Conservation (phyloP, 2,888 invertebrate species). For the Polymixis lichenea region DNA sequence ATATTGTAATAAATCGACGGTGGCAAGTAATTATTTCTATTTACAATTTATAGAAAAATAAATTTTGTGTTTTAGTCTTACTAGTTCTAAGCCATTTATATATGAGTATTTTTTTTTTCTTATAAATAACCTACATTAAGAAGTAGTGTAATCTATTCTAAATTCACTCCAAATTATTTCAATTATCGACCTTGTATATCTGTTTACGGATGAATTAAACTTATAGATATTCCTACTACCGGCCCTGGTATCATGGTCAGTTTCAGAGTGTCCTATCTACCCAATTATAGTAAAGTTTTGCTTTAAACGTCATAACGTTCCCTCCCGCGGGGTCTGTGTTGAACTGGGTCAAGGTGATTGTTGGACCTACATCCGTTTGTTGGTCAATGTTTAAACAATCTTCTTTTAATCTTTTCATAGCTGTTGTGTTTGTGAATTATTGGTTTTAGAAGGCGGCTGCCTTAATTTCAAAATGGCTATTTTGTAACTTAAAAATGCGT, state of each 20-base stretch:
- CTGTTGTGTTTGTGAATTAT: constrained; percentile 15
- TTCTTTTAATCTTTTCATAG: constrained; percentile 25
- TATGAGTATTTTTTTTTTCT: no score
- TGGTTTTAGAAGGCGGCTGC: neutral
- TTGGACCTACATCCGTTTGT: constrained; percentile 20
- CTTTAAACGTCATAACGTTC: constrained; percentile 37
- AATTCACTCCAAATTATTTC: neutral
- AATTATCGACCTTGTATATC: neutral
- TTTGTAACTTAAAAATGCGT: neutral
- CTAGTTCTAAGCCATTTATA: neutral
- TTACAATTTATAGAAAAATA: no score
- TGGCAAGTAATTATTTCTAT: neutral
- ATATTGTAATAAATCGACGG: neutral
- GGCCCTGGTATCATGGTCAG: constrained; percentile 35
- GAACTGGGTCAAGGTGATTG: constrained; percentile 66
- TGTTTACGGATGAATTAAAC: constrained; percentile 15
- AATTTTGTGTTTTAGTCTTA: no score
- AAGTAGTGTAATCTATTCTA: no score
- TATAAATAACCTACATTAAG: no score
- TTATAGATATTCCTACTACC: constrained; percentile 1
- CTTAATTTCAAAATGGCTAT: no score
- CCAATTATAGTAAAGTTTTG: constrained; percentile 48
- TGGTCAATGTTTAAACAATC: constrained; percentile 45
- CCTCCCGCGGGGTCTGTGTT: constrained; percentile 52
- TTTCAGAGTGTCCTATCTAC: constrained; percentile 14